Evolutionary conservation across 2,113 vertebrate genomes (phyloP).

Genomic region (Hippocampus abdominalis): DNA sequence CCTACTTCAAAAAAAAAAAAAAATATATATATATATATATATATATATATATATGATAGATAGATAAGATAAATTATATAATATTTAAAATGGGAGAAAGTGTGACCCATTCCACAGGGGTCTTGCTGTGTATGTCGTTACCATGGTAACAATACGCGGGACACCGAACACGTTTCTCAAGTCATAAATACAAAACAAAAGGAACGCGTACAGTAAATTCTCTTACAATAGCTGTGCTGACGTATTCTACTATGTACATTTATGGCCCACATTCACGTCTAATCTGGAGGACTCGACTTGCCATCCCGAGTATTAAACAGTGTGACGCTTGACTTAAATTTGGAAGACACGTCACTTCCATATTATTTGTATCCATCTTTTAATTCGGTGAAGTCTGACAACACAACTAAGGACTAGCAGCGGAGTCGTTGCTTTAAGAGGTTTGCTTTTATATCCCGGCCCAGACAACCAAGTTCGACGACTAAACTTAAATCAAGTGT

Average conservation of each 20-base stretch:
- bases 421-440: background rate
- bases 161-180: background rate
- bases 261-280: background rate
- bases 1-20: no score
- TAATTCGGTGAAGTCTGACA: no score
- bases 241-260: background rate
- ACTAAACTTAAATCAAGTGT: background rate
- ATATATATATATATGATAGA: no score
- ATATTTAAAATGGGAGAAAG: background rate
- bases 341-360: background rate
- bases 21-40: no score
- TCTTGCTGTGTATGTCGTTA: background rate
- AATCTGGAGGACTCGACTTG: background rate
- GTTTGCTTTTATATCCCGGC: conserved; percentile 1
- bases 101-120: background rate
- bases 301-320: background rate
- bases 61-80: background rate
- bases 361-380: background rate
- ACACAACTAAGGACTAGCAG: background rate
- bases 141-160: background rate
- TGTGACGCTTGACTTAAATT: background rate
- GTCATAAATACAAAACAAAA: background rate
- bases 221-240: background rate
- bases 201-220: background rate
- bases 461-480: background rate